phyloP scores from a whole-genome alignment of 2,888 invertebrate genomes.

The Desoria tigrina region DNA sequence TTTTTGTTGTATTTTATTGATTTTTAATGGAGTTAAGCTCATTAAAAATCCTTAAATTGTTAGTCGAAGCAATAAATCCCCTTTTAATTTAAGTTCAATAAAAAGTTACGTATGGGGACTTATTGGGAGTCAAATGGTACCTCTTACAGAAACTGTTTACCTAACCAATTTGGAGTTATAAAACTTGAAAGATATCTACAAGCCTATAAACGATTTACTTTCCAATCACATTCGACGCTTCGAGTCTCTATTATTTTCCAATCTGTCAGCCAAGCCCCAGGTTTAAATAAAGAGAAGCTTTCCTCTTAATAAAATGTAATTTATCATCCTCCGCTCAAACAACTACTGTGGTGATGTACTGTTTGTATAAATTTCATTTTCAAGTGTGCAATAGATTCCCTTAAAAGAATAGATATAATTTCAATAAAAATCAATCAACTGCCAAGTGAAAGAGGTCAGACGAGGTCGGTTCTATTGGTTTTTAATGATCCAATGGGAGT shows the following conservation, averaged over 20 bases:
- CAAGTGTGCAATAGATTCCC: conserved; percentile 2
- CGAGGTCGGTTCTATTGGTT: conserved; percentile 30
- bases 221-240: conserved; percentile 1
- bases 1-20: no score
- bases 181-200: no score
- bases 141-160: no score
- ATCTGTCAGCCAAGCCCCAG: conserved; percentile 11
- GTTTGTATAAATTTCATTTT: neutral
- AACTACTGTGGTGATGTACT: neutral
- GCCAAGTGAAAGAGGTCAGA: conserved; percentile 1
- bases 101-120: no score
- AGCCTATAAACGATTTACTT: neutral
- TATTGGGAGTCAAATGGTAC: no score
- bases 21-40: no score
- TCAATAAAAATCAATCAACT: conserved; percentile 15
- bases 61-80: no score
- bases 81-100: no score
- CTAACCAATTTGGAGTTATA: no score
- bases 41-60: no score
- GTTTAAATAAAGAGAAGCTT: conserved; percentile 9
- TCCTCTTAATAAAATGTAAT: conserved; percentile 1
- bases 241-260: conserved; percentile 4
- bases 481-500: conserved; percentile 30
- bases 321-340: no score
- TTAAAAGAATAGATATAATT: conserved; percentile 5